Base-by-base conservation (phyloP, 1,140 invertebrate species). In the Sitophilus oryzae region DNA sequence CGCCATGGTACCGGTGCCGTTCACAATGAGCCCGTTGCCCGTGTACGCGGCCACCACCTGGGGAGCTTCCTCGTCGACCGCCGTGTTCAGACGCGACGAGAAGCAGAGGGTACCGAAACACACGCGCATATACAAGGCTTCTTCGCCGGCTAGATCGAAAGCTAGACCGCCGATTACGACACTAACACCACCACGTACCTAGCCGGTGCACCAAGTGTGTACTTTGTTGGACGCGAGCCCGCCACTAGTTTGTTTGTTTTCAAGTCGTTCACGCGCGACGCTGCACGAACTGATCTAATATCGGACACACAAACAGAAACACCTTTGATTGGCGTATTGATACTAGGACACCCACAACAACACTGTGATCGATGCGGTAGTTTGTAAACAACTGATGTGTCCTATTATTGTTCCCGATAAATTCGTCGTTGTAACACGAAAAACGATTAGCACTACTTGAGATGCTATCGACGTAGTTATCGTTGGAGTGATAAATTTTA, bases 41-140 rank as follows among this genome's bases (percentile, higher is more conserved):
- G 37, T 34, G 43, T 47, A 23, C 23, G 21, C 25, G 14, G 46
- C 19, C 30, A 50, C 20, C 23, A 52, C 47, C 19, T 56, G 44
- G 62, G 76, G 71, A 71, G 77, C 79, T 77, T 84, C 82, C 77
- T 86, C 84, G 79, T 79, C 83, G 81, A 82, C 81, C 77, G 81
- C 79, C 21, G 40, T 50, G 71, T 81, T 81, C 75, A 83, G 83
- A 81, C 84, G 82, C 78, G 85, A 87, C 80, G 85, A 85, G 82
- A 89, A 89, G 83, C 87, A 89, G 77, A 89, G 78, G 30, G 70
- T 68, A 74, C 88, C 85, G 76, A 89, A 88, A 76, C 87, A 89
- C 78, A 89, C 84, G 79, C 86, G 86, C 87, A 89, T 89, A 82
- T 81, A 57, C 55, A n/a, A n/a, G n/a, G 48, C 47, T 47, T 37